Conservation (phyloP, 1,140 invertebrate species). For the Drosophila arizonae region DNA sequence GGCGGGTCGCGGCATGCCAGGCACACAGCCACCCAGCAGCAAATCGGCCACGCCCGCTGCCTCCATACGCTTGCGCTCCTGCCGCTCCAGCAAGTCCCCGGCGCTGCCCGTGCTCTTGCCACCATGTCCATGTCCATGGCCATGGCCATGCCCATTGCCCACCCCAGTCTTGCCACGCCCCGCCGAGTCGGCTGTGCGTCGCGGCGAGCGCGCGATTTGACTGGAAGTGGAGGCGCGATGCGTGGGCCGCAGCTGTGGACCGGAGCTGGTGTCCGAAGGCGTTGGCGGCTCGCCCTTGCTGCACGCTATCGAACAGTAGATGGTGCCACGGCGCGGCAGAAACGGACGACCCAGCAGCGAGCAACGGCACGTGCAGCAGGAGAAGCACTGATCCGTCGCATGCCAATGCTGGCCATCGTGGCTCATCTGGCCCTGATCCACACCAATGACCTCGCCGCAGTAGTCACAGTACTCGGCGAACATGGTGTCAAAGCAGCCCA, state of each 20-base stretch:
- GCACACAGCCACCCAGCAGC: slow-evolving; percentile 62
- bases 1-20: slow-evolving; percentile 72
- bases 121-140: slow-evolving; percentile 30
- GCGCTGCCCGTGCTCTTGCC: slow-evolving; percentile 63
- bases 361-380: slow-evolving; percentile 94
- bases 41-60: slow-evolving; percentile 84
- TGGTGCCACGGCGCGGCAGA: slow-evolving; percentile 94
- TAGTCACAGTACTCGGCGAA: slow-evolving; percentile 99
- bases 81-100: slow-evolving; percentile 70
- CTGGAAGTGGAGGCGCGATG: slow-evolving; percentile 85
- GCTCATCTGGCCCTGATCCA: slow-evolving; percentile 98
- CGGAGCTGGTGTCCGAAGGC: slow-evolving; percentile 90
- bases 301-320: slow-evolving; percentile 97
- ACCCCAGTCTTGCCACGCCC: slow-evolving; percentile 7
- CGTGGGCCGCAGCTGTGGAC: slow-evolving; percentile 84
- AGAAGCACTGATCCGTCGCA: slow-evolving; percentile 97
- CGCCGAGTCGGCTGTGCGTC: slow-evolving; percentile 44
- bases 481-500: slow-evolving; percentile 96
- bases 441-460: slow-evolving; percentile 97
- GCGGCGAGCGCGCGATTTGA: slow-evolving; percentile 81
- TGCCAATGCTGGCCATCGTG: slow-evolving; percentile 99
- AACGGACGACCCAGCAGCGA: slow-evolving; percentile 97
- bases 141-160: slow-evolving; percentile 28
- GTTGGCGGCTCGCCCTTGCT: slow-evolving; percentile 94
- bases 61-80: slow-evolving; percentile 82